Conservation (phyloP, 2,113 vertebrate genomes). For the Dinomys branickii region DNA sequence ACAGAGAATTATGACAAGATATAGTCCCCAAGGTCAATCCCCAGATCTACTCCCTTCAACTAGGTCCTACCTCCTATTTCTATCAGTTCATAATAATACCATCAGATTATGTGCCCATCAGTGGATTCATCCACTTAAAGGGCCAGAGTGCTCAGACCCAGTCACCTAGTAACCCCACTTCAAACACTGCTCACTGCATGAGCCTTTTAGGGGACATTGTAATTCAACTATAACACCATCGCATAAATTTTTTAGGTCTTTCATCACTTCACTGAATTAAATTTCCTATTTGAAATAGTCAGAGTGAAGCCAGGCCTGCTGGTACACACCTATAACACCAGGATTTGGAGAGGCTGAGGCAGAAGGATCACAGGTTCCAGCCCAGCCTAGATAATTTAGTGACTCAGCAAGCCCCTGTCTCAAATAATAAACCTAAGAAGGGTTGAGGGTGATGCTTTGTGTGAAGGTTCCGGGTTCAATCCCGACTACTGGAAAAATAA, state of each 20-base stretch:
- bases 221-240: background rate
- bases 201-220: background rate
- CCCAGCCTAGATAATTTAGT: background rate
- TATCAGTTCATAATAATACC: background rate
- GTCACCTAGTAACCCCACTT: background rate
- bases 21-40: background rate
- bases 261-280: background rate
- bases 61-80: background rate
- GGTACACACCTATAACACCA: background rate
- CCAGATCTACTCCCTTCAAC: background rate
- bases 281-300: background rate
- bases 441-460: background rate
- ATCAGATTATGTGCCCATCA: background rate
- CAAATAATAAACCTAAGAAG: background rate
- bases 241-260: accelerated
- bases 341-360: background rate
- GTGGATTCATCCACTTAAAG: background rate
- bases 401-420: background rate
- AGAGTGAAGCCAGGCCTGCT: too few relatives aligned
- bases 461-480: background rate
- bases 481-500: background rate
- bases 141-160: background rate
- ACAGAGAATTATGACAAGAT: background rate
- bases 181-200: background rate
- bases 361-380: background rate